Evolutionary conservation across 1,140 invertebrate genomes (phyloP).

Genomic region (Trinorchestia longiramus): DNA sequence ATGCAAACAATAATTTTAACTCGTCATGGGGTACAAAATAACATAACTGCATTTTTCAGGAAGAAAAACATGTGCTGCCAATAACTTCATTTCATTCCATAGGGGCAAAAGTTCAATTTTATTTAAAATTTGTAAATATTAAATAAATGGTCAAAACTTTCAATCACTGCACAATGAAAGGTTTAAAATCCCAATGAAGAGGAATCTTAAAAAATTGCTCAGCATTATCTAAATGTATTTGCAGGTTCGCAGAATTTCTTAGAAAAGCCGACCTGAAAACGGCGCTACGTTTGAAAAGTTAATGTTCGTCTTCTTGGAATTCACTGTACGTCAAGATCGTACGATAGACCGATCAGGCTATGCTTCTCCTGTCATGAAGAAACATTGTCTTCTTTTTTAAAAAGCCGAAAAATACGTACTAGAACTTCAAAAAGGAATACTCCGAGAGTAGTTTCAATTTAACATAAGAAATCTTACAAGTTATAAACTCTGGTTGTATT

Average conservation of each 20-base stretch:
- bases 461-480: too few relatives aligned
- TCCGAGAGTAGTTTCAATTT: too few relatives aligned
- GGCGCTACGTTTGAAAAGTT: background rate
- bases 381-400: background rate
- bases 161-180: too few relatives aligned
- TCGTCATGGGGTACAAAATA: background rate
- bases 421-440: too few relatives aligned
- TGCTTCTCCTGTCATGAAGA: background rate
- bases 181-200: background rate
- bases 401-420: background rate
- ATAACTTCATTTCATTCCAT: too few relatives aligned
- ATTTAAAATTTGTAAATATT: background rate
- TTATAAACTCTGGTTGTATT: too few relatives aligned
- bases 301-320: constrained; percentile 3
- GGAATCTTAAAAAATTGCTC: background rate
- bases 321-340: background rate
- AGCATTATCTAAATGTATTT: background rate
- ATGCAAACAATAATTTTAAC: background rate
- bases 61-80: background rate
- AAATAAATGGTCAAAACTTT: too few relatives aligned
- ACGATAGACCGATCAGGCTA: background rate
- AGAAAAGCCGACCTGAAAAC: constrained; percentile 7
- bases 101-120: background rate
- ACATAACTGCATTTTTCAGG: background rate
- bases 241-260: background rate